phyloP scores from a whole-genome alignment of 64 coral and sea anemone species.

The Hydrozoanthus tunicans region DNA sequence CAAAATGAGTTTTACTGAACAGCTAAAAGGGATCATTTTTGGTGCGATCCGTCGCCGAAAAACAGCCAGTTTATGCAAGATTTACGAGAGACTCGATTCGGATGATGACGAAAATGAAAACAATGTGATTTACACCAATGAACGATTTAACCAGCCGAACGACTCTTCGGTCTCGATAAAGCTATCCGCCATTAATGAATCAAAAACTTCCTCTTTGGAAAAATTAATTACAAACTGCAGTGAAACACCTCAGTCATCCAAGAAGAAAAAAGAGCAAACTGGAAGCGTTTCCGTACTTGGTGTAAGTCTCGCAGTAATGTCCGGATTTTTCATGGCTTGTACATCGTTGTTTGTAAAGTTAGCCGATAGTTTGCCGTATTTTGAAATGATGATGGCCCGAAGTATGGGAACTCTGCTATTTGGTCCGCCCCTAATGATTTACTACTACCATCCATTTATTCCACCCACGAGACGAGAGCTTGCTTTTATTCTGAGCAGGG shows the following conservation, averaged over 20 bases:
- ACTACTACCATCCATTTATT: conserved; percentile 13
- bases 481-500: conserved; percentile 2
- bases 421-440: conserved; percentile 22
- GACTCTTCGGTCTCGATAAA: conserved; percentile 7
- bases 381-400: conserved; percentile 42
- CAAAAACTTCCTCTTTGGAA: neutral
- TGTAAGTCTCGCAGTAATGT: conserved; percentile 29
- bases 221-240: neutral
- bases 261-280: conserved; percentile 7
- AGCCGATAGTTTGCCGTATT: conserved; percentile 16
- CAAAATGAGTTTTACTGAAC: neutral
- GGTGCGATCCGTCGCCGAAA: neutral
- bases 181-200: neutral
- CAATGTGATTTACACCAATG: neutral
- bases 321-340: conserved; percentile 32
- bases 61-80: neutral
- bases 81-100: conserved; percentile 35
- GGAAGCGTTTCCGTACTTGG: conserved; percentile 40
- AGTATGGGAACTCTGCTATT: conserved; percentile 43
- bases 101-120: conserved; percentile 33
- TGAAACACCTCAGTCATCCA: neutral
- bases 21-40: neutral
- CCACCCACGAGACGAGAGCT: conserved; percentile 18
- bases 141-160: neutral
- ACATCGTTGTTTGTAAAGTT: conserved; percentile 38